These are phyloP conservation scores for Panzeria rudis DNA, from an alignment of 2,888 invertebrate genomes.

Conservation along the genomic window DNA sequence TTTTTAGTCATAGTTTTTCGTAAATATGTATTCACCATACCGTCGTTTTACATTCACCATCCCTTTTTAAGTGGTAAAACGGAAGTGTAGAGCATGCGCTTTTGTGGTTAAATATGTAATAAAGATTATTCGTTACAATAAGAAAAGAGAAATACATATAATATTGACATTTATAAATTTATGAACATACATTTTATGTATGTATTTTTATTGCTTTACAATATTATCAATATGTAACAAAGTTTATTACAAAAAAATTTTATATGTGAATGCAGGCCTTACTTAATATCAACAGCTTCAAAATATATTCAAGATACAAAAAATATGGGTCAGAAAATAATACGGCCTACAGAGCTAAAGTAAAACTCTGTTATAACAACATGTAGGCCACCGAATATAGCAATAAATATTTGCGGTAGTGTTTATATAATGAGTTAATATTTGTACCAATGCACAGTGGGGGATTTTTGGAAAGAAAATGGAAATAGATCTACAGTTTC, in stretches of 20 bases:
- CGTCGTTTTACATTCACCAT: constrained; percentile 1
- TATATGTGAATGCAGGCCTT: background rate
- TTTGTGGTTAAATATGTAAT: constrained; percentile 21
- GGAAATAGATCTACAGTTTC: no score
- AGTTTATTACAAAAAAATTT: background rate
- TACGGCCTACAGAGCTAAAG: background rate
- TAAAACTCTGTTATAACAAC: no score
- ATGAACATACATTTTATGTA: background rate
- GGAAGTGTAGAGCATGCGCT: constrained; percentile 54
- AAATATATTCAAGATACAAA: background rate
- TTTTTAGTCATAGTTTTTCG: background rate
- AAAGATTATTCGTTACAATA: background rate
- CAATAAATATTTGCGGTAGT: no score
- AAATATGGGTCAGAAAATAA: constrained; percentile 1
- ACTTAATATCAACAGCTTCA: background rate
- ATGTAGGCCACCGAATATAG: no score
- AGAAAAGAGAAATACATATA: constrained; percentile 2
- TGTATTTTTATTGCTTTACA: background rate
- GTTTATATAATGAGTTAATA: no score
- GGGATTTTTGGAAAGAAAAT: no score
- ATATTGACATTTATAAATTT: constrained; percentile 40
- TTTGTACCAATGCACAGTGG: no score
- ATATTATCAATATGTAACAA: background rate
- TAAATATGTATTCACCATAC: constrained; percentile 38
- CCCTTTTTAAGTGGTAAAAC: background rate